These are phyloP conservation scores for Elysia crispata DNA, from an alignment of 2,888 invertebrate genomes.

Conservation along the genomic window DNA sequence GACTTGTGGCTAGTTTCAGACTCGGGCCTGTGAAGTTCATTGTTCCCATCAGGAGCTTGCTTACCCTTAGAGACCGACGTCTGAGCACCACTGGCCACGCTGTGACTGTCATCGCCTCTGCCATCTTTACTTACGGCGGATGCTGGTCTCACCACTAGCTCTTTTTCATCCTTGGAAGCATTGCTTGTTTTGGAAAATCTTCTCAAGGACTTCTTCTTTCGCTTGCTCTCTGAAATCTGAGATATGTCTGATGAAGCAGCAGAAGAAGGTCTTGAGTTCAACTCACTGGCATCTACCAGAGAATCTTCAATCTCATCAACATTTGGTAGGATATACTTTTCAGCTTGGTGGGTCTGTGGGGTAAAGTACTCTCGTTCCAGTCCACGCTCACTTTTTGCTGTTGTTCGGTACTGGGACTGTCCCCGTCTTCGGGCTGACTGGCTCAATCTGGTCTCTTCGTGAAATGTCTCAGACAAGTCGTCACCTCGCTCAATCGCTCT, in stretches of 20 bases:
- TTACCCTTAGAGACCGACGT: background rate
- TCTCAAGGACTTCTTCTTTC: background rate
- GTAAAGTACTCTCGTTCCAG: slow-evolving; percentile 43
- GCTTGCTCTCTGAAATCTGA: background rate
- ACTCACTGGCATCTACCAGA: background rate
- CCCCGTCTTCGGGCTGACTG: slow-evolving; percentile 22
- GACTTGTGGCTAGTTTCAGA: no score
- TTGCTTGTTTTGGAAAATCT: background rate
- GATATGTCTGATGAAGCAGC: slow-evolving; percentile 29
- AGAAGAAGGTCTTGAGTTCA: slow-evolving; percentile 30
- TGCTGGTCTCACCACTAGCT: background rate
- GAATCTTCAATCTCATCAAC: slow-evolving; percentile 10
- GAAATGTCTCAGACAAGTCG: background rate
- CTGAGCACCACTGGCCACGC: background rate
- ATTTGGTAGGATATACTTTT: slow-evolving; percentile 19
- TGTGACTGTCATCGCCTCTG: slow-evolving; percentile 26
- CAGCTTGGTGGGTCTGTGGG: background rate
- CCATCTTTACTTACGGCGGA: slow-evolving; percentile 15
- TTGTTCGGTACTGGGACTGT: slow-evolving; percentile 16
- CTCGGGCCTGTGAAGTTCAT: no score
- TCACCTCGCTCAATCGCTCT: slow-evolving; percentile 35
- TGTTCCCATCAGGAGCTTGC: background rate
- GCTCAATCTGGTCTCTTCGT: background rate
- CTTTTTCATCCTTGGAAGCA: background rate
- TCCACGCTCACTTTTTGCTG: slow-evolving; percentile 32